Base-by-base conservation (phyloP, 1,140 invertebrate species). In the Halictus rubicundus region DNA sequence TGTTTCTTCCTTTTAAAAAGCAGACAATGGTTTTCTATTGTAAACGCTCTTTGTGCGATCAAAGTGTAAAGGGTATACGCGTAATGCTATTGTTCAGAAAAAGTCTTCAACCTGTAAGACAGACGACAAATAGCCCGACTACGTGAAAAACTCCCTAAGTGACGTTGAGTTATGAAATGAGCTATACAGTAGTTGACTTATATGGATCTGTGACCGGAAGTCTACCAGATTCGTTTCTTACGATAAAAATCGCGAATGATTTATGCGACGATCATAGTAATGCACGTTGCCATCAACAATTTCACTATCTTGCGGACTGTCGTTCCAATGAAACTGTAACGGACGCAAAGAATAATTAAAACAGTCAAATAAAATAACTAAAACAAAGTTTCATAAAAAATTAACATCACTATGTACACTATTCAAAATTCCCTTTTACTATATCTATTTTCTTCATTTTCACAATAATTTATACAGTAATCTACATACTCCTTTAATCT, bases 101-200 rank as follows among this genome's bases (percentile, higher is more conserved):
- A 39, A 65, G n/a, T 32, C 16, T 63, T 19, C 37, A 42, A 39
- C 63, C 63, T 37, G 6, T 4, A 19, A 65, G 63, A 42, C 63
- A 23, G 8, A 39, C 63, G 63, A 42, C 37, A 65, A 65, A 65
- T 65, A 37, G 63, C 37, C 63, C 10, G 1, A 1, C 39, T 21
- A 65, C n/a, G 63, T 65, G 9, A 65, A 65, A 42, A n/a, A 65
- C 37, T 42, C 37, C 37, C 16, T 63, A 37, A 63, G 7, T 63
- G 27, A 63, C 60, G 60, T 61, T 39, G 32, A 39, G 32, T 39
- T 64, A 64, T 39, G 32, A 64, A 27, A 61, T 25, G 60, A 61
- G 27, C 25, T 25, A 46, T 46, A 46, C 42, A 32, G 60, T 23
- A 32, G 60, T 61, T 27, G 60, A 61, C 60, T 32, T 60, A 60